phyloP scores from a whole-genome alignment of 37 sponge, comb jelly and placozoan genomes.

The Theonella swinhoei region DNA sequence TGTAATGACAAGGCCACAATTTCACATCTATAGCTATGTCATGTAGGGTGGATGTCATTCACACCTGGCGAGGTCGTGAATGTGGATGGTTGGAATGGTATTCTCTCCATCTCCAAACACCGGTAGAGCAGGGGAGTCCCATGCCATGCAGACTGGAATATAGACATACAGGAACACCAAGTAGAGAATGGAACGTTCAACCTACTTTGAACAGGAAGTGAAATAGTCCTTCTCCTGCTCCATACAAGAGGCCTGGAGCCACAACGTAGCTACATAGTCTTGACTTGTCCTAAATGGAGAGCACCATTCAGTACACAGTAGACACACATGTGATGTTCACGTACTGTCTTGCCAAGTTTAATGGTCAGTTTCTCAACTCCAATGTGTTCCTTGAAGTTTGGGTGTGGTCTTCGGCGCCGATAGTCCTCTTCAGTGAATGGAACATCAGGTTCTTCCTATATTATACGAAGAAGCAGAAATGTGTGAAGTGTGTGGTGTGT shows the following conservation, averaged over 20 bases:
- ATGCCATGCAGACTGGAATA: constrained; percentile 79
- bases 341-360: constrained; percentile 93
- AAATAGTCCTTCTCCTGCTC: constrained; percentile 83
- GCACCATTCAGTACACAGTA: not conserved
- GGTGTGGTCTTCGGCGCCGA: constrained; percentile 88
- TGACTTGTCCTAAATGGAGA: constrained; percentile 71
- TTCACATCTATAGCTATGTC: not conserved
- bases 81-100: constrained; percentile 89
- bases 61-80: constrained; percentile 84
- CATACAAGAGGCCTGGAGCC: constrained; percentile 88
- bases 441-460: constrained; percentile 94
- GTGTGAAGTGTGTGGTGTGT: too few relatives aligned
- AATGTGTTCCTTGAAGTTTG: constrained; percentile 87
- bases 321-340: constrained; percentile 1
- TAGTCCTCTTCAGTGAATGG: constrained; percentile 98
- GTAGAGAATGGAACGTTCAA: not conserved
- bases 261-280: constrained; percentile 89
- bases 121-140: constrained; percentile 63
- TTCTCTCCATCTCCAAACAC: constrained; percentile 94
- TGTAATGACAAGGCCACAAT: constrained; percentile 11
- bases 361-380: constrained; percentile 88
- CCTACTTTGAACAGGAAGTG: constrained; percentile 90
- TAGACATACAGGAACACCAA: not conserved
- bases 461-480: not conserved
- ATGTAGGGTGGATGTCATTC: not conserved